Percentiles rank a stretch among this genome's conserved stretches.
Conservation (phyloP, 2,797 vertebrate genomes). For the Rhinella marina region DNA sequence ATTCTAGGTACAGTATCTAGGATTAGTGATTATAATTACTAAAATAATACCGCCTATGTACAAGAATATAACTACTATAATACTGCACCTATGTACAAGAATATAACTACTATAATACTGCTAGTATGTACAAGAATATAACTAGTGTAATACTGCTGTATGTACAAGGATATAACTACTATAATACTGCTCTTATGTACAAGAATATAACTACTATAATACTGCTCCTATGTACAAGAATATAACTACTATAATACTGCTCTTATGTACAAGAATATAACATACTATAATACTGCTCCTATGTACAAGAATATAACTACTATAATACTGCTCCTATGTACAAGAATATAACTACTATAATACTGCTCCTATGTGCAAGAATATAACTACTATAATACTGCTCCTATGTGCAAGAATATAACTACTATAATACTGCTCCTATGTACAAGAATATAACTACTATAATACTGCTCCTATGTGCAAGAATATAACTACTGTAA, state of each 20-base stretch:
- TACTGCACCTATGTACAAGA: background rate
- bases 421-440: too few relatives aligned
- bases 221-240: background rate
- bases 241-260: background rate
- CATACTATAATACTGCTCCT: background rate
- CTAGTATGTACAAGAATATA: background rate
- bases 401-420: too few relatives aligned
- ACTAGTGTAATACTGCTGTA: too few relatives aligned
- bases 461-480: too few relatives aligned
- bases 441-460: too few relatives aligned
- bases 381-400: too few relatives aligned
- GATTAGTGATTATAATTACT: background rate
- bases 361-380: background rate
- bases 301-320: slow-evolving; percentile 1
- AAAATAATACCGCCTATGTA: background rate
- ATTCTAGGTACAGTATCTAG: too few relatives aligned
- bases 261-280: background rate
- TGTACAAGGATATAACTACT: too few relatives aligned
- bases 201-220: slow-evolving; percentile 1
- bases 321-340: background rate
- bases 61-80: background rate
- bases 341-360: background rate
- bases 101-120: background rate
- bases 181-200: background rate
- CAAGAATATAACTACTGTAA: background rate